These are phyloP conservation scores for Protophormia terraenovae DNA, from an alignment of 2,888 invertebrate genomes.

Conservation along the genomic window DNA sequence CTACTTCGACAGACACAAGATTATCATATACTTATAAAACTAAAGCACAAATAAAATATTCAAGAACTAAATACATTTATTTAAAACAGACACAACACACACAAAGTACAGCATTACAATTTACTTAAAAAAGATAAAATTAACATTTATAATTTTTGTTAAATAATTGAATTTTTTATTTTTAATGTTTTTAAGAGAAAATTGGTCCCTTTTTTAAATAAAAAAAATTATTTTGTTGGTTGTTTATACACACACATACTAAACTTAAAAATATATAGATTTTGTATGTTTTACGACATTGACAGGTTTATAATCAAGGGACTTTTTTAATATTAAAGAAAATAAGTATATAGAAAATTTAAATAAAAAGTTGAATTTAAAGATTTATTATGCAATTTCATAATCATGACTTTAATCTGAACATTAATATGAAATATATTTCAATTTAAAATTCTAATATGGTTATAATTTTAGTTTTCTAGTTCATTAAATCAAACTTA, in stretches of 20 bases:
- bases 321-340: too few species aligned
- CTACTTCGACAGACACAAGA: neutral
- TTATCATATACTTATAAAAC: neutral
- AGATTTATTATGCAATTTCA: too few species aligned
- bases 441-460: too few species aligned
- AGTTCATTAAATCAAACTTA: too few species aligned
- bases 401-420: too few species aligned
- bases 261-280: too few species aligned
- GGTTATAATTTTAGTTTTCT: too few species aligned
- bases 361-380: too few species aligned
- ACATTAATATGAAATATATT: too few species aligned
- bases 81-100: neutral
- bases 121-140: neutral
- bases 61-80: neutral
- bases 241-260: neutral
- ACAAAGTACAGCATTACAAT: neutral
- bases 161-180: neutral
- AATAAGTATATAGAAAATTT: too few species aligned
- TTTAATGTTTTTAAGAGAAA: neutral
- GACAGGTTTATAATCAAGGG: too few species aligned
- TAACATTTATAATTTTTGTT: neutral
- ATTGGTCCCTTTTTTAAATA: constrained; percentile 12
- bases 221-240: constrained; percentile 58
- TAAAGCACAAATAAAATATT: neutral
- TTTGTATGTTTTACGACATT: too few species aligned